phyloP scores from a whole-genome alignment of 2,888 invertebrate genomes.

The Eupithecia subfuscata region DNA sequence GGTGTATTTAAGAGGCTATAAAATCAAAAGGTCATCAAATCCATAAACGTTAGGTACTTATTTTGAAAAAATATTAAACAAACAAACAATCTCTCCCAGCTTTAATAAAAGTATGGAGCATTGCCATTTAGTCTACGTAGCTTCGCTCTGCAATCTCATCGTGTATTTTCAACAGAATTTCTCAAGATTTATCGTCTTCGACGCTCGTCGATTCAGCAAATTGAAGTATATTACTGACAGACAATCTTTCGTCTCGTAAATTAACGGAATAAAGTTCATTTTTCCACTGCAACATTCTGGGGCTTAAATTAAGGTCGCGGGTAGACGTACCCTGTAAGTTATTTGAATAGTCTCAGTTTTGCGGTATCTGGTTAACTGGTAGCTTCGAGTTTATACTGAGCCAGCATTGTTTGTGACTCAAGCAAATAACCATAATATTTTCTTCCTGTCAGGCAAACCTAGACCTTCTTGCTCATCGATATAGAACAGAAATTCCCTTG shows the following conservation, averaged over 20 bases:
- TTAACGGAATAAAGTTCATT: slow-evolving; percentile 70
- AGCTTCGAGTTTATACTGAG: slow-evolving; percentile 63
- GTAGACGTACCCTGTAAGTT: slow-evolving; percentile 50
- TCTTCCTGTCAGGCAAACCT: slow-evolving; percentile 40
- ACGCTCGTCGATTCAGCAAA: slow-evolving; percentile 77
- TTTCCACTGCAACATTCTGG: slow-evolving; percentile 52
- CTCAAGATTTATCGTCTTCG: slow-evolving; percentile 75
- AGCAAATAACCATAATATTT: slow-evolving; percentile 40
- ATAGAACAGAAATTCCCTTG: slow-evolving; percentile 48
- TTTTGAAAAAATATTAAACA: slow-evolving; percentile 8
- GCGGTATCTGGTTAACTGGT: slow-evolving; percentile 73
- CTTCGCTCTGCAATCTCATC: slow-evolving; percentile 41
- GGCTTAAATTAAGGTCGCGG: slow-evolving; percentile 42
- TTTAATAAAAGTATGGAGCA: slow-evolving; percentile 29
- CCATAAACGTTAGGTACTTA: neutral
- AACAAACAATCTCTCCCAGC: slow-evolving; percentile 11
- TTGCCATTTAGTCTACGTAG: slow-evolving; percentile 41
- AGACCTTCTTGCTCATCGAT: slow-evolving; percentile 36
- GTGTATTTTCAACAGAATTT: slow-evolving; percentile 73
- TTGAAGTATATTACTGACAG: slow-evolving; percentile 73
- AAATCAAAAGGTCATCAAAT: neutral
- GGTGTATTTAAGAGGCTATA: neutral
- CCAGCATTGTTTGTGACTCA: slow-evolving; percentile 54
- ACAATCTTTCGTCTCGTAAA: slow-evolving; percentile 76
- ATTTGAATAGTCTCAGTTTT: slow-evolving; percentile 74